Evolutionary conservation across 2,797 vertebrate genomes (phyloP).

Genomic region (Danio jaintianensis): DNA sequence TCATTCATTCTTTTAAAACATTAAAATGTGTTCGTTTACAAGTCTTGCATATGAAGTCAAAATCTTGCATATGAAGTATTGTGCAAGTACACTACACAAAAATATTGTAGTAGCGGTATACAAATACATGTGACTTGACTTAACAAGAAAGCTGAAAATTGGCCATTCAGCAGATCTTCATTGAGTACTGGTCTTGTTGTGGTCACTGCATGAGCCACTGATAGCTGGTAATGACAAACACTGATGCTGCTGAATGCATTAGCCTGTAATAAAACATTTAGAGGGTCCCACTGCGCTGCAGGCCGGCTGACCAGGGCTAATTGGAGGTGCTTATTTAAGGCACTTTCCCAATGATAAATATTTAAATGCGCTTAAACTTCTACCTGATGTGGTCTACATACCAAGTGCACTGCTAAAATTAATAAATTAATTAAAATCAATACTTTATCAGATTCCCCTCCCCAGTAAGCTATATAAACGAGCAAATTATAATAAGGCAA

Average conservation of each 20-base stretch:
- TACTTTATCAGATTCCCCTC: no score
- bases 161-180: slow-evolving; percentile 14
- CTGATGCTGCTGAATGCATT: slow-evolving; percentile 53
- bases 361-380: slow-evolving; percentile 58
- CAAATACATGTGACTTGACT: neutral
- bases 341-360: slow-evolving; percentile 58
- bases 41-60: no score
- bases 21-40: no score
- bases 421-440: no score
- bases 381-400: slow-evolving; percentile 41
- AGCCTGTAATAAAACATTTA: slow-evolving; percentile 63
- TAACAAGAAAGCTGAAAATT: slow-evolving; percentile 15
- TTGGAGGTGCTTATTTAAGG: slow-evolving; percentile 61
- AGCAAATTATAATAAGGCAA: neutral
- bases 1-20: no score
- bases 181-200: slow-evolving; percentile 15
- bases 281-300: slow-evolving; percentile 54
- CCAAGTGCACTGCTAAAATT: neutral
- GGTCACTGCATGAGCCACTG: slow-evolving; percentile 13
- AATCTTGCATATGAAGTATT: no score
- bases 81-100: no score
- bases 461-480: neutral
- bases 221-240: slow-evolving; percentile 54
- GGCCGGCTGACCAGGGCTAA: slow-evolving; percentile 58
- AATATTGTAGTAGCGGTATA: neutral